Evolutionary conservation across 2,113 vertebrate species (phyloP).

Genomic region (Felis chaus): DNA sequence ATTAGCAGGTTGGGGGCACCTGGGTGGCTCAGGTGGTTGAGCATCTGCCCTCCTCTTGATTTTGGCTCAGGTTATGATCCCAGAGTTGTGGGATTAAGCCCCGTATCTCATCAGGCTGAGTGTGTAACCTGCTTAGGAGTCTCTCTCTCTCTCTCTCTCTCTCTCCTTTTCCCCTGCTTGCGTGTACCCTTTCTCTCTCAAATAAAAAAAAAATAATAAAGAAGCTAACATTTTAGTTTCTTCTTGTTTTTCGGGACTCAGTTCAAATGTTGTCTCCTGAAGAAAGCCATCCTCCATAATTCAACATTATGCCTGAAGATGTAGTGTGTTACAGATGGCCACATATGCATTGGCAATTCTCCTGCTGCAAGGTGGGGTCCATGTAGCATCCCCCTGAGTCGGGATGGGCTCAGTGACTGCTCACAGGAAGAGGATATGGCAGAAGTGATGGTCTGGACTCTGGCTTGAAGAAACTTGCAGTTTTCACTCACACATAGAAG

Average conservation of each 20-base stretch:
- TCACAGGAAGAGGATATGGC: neutral
- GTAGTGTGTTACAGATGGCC: neutral
- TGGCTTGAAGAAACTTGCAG: neutral
- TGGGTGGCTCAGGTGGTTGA: too few species aligned
- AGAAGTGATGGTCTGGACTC: neutral
- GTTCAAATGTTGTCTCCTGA: neutral
- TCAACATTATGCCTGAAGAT: neutral
- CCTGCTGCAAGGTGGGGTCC: neutral
- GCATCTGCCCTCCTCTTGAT: too few species aligned
- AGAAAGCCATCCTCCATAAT: neutral
- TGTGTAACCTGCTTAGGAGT: too few species aligned
- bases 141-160: too few species aligned
- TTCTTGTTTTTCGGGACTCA: conserved; percentile 6
- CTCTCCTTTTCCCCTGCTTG: too few species aligned
- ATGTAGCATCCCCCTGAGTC: neutral
- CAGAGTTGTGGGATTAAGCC: too few species aligned
- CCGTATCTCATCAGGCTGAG: too few species aligned
- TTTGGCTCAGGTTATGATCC: too few species aligned
- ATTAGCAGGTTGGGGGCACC: neutral
- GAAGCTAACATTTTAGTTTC: neutral
- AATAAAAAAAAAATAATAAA: too few species aligned
- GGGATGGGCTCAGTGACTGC: neutral
- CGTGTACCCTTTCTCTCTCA: too few species aligned
- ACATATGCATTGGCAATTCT: neutral
- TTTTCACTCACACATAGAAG: neutral